Evolutionary conservation across 2,113 vertebrate species (phyloP), one percentile per base, ranked within the genome.

Genomic region (Corynorhinus townsendii): DNA sequence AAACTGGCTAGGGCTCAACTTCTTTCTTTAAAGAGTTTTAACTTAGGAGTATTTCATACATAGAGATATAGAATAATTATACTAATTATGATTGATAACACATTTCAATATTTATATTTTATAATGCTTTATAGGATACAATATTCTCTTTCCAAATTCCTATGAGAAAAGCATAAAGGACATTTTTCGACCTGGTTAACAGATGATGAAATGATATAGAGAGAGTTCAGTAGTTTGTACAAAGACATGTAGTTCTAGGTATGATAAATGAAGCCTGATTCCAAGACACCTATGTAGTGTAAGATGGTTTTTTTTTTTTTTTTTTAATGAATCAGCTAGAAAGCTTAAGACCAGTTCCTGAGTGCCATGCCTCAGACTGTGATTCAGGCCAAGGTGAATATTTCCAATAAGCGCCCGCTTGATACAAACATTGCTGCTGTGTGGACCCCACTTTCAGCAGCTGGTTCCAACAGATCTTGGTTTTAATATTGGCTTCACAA

Each of bases 21-120:
- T 30, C 38, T 84, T 90, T 72, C 28, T 85, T 89, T 35, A 77
- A 81, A 76, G 22, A 52, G 5, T 85, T 94, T 87, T 59, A 64
- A 79, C 11, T 56, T 86, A 64, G 4, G 88, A 82, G 76, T 90
- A 49, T 83, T 72, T 66, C 4, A 82, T 68, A 12, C 4, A 68
- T 47, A 19, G 4, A 72, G 40, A 59, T 26, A 56, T 54, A 68
- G 76, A 81, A 87, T 85, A 77, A 82, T 59, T 79, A 33, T 71
- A 30, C 10, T 73, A 76, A 49, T 83, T 75, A 17, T 47, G 33
- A 47, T 26, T 35, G 15, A 28, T 87, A 11, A n/a, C 40, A 30
- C 0, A 56, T 22, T 75, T 82, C 0, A 69, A 7, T 62, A 11
- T 86, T 86, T 40, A 35, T 20, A 93, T 49, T 71, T 87, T 59